phyloP scores from a whole-genome alignment of 2,797 vertebrate genomes.

The Catamblyrhynchus diadema region DNA sequence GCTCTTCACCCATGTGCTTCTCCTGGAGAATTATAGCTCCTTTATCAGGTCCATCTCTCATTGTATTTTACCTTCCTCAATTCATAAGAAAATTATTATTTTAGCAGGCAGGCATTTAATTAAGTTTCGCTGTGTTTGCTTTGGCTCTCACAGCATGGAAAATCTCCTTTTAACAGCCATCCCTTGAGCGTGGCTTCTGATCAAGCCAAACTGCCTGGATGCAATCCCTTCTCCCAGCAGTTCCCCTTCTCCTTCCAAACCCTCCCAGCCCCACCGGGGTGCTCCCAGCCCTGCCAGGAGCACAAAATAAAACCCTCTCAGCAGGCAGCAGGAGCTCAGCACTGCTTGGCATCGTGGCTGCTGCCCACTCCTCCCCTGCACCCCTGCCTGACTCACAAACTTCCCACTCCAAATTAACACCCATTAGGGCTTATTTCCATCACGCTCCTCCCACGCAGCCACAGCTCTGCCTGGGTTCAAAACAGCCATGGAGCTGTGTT shows the following conservation, averaged over 20 bases:
- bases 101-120: slow-evolving; percentile 57
- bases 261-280: not conserved
- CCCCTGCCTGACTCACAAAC: not conserved
- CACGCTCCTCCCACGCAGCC: not conserved
- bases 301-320: not conserved
- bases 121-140: slow-evolving; percentile 36
- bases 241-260: not conserved
- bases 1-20: not conserved
- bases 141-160: slow-evolving; percentile 53
- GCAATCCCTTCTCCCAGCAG: not conserved
- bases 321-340: not conserved
- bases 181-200: not conserved
- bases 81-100: slow-evolving; percentile 37
- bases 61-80: not conserved
- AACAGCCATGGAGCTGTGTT: not conserved
- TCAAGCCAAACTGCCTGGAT: slow-evolving; percentile 8
- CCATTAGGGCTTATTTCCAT: slow-evolving; percentile 38
- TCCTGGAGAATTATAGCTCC: not conserved
- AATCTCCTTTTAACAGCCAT: slow-evolving; percentile 13
- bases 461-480: slow-evolving; percentile 2
- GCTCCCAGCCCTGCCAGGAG: not conserved
- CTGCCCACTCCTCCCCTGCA: not conserved
- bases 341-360: not conserved
- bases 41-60: not conserved
- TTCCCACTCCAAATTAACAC: slow-evolving; percentile 10